A percentile compares a stretch with the other conserved stretches of the same genome.
These are phyloP conservation scores for Sesia apiformis DNA, from an alignment of 2,888 invertebrate genomes.

Conservation along the genomic window DNA sequence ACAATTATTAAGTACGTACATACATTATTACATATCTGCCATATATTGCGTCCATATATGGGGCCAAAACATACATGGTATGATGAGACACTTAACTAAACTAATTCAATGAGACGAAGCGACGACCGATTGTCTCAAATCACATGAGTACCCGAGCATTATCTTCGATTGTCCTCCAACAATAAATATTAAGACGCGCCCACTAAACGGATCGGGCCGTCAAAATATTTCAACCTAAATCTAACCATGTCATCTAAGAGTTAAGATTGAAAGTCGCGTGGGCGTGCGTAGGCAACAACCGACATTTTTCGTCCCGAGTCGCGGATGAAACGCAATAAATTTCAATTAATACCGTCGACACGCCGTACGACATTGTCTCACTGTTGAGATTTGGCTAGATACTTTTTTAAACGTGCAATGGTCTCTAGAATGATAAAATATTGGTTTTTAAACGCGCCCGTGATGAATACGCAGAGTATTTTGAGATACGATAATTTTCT, in stretches of 20 bases:
- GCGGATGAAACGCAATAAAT: constrained; percentile 61
- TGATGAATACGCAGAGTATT: constrained; percentile 5
- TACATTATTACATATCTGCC: no score
- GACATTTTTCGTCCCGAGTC: constrained; percentile 42
- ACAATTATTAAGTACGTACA: no score
- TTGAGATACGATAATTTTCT: neutral
- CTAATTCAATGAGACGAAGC: constrained; percentile 62
- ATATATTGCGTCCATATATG: no score
- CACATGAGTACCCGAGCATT: constrained; percentile 57
- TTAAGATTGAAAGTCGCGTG: constrained; percentile 27
- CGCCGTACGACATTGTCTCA: constrained; percentile 50
- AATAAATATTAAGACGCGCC: constrained; percentile 39
- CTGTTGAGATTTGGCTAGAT: constrained; percentile 44
- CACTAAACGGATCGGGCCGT: constrained; percentile 30
- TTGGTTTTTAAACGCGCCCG: constrained; percentile 11
- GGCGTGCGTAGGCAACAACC: constrained; percentile 17
- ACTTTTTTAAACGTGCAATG: constrained; percentile 19
- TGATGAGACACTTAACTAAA: constrained; percentile 8
- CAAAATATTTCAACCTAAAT: constrained; percentile 16
- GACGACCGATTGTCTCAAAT: constrained; percentile 62
- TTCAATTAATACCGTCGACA: constrained; percentile 67
- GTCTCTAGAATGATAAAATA: constrained; percentile 6
- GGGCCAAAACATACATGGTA: neutral
- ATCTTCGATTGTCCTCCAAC: constrained; percentile 63
- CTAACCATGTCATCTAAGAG: constrained; percentile 12